Percentiles rank a stretch among this genome's conserved stretches.
Evolutionary conservation across 2,888 invertebrate genomes (phyloP).

Genomic region (Heliconius charithonia): DNA sequence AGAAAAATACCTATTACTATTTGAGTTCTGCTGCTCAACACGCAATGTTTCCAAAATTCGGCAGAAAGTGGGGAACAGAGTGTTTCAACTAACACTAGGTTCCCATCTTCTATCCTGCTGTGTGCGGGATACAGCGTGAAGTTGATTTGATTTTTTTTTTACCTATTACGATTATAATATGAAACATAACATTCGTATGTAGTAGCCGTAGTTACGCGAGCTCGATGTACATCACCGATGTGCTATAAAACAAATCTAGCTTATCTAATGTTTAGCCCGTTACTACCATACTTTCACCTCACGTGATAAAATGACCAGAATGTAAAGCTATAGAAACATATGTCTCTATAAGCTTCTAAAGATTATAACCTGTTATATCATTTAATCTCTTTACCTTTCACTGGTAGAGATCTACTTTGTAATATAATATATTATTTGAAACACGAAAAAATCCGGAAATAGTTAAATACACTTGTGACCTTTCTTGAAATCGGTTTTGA

Average conservation of each 20-base stretch:
- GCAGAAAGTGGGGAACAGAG: no score
- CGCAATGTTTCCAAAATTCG: no score
- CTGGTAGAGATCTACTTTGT: slow-evolving; percentile 18
- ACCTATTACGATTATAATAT: not conserved
- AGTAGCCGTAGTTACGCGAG: slow-evolving; percentile 6
- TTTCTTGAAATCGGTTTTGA: slow-evolving; percentile 14
- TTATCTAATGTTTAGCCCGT: slow-evolving; percentile 38
- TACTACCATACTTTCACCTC: slow-evolving; percentile 50
- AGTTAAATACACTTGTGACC: slow-evolving; percentile 6
- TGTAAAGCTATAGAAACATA: slow-evolving; percentile 17
- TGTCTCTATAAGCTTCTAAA: slow-evolving; percentile 15
- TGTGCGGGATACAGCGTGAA: no score
- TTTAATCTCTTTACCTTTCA: slow-evolving; percentile 31
- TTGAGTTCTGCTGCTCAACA: no score
- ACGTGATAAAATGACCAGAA: slow-evolving; percentile 43
- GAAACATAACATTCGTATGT: not conserved
- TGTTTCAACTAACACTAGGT: no score
- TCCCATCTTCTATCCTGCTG: no score
- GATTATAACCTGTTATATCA: slow-evolving; percentile 16
- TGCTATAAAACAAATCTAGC: slow-evolving; percentile 33
- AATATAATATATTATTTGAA: slow-evolving; percentile 5
- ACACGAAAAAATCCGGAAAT: not conserved
- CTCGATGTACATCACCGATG: slow-evolving; percentile 6
- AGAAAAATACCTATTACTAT: not conserved
- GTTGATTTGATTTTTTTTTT: not conserved